Conservation (phyloP, 2,888 invertebrate genomes). For the Acronicta alni region DNA sequence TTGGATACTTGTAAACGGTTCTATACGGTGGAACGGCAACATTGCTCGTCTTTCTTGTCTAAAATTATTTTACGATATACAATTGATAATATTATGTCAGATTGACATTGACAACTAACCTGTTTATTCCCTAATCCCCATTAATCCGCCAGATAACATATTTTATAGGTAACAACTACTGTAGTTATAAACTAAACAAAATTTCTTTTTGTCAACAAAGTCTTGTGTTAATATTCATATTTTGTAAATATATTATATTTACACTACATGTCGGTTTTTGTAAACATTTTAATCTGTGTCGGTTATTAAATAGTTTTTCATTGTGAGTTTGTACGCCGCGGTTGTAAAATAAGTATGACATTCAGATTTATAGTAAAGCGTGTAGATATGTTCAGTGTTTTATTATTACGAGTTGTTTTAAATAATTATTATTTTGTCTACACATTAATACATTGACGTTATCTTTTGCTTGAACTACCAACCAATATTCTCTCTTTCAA, state of each 20-base stretch:
- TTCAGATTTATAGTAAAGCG: conserved; percentile 45
- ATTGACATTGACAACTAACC: not conserved
- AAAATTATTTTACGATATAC: not conserved
- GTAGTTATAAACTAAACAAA: conserved; percentile 22
- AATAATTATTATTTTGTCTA: too few relatives aligned
- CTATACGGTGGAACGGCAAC: too few relatives aligned
- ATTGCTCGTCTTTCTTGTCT: not conserved
- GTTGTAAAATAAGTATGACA: conserved; percentile 46
- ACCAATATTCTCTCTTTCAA: too few relatives aligned
- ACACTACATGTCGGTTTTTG: conserved; percentile 43
- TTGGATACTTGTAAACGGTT: not conserved
- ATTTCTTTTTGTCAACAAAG: conserved; percentile 16
- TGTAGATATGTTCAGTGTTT: conserved; percentile 42
- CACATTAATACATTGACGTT: too few relatives aligned
- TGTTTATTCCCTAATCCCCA: not conserved
- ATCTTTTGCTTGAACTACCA: too few relatives aligned
- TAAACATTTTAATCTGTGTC: conserved; percentile 45
- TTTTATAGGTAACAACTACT: conserved; percentile 11
- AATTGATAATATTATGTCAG: too few relatives aligned
- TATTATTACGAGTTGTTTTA: conserved; percentile 32
- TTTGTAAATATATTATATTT: conserved; percentile 57
- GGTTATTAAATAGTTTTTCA: conserved; percentile 34
- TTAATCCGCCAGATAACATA: not conserved
- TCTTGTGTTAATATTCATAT: conserved; percentile 16
- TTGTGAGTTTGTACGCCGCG: conserved; percentile 33